These are phyloP conservation scores for Upupa epops DNA, from an alignment of 2,113 vertebrate genomes.

Conservation along the genomic window DNA sequence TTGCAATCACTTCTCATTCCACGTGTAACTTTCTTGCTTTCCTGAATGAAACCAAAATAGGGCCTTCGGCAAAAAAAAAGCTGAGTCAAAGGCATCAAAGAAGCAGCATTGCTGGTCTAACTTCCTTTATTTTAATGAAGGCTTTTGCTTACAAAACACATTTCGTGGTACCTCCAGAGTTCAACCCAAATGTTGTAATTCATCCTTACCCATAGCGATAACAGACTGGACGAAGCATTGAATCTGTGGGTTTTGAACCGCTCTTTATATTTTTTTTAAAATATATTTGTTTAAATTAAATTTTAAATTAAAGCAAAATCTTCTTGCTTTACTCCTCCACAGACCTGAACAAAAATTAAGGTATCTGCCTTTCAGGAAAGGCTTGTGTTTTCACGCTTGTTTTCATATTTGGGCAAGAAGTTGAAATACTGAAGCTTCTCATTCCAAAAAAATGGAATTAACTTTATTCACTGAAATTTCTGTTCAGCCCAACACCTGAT, in stretches of 20 bases:
- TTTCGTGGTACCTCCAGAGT: background rate
- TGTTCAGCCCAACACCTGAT: background rate
- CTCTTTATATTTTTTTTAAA: background rate
- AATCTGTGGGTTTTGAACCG: background rate
- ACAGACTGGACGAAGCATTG: background rate
- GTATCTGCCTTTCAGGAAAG: background rate
- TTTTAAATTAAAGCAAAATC: background rate
- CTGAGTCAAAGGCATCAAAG: background rate
- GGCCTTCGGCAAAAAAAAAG: background rate
- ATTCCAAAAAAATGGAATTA: no score
- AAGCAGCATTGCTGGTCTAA: background rate
- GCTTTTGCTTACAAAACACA: background rate
- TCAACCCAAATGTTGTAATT: background rate
- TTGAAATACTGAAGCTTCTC: background rate
- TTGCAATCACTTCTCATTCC: background rate
- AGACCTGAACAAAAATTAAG: background rate
- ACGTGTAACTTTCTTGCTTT: background rate
- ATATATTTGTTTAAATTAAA: background rate
- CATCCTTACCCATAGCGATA: background rate
- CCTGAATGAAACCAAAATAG: background rate
- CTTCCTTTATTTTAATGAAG: conserved; percentile 25
- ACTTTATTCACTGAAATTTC: background rate
- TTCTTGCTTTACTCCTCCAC: background rate
- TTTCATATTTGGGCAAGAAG: background rate
- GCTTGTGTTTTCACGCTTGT: background rate